Percentiles rank a stretch among this genome's conserved stretches.
Conservation (phyloP, 2,113 vertebrate genomes). For the Zapus hudsonius region DNA sequence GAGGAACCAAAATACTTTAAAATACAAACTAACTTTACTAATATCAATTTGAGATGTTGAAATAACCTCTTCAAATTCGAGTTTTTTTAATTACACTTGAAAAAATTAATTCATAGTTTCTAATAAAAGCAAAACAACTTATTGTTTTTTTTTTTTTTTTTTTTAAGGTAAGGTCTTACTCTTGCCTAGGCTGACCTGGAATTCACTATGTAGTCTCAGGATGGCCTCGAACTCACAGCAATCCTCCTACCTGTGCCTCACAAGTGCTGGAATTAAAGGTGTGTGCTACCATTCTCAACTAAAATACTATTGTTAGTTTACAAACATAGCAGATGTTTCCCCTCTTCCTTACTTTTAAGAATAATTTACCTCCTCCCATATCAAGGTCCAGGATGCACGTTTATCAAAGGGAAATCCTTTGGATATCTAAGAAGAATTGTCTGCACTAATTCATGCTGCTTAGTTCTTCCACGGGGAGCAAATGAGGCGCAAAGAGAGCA, state of each 20-base stretch:
- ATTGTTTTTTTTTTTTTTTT: too few species aligned
- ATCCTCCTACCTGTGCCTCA: too few species aligned
- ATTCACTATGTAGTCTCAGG: too few species aligned
- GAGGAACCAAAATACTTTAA: slow-evolving; percentile 15
- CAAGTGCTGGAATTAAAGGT: too few species aligned
- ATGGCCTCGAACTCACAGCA: too few species aligned
- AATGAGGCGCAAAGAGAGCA: background rate
- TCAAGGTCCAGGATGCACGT: slow-evolving; percentile 77
- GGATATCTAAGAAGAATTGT: slow-evolving; percentile 82
- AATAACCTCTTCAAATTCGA: slow-evolving; percentile 14
- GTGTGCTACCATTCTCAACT: too few species aligned
- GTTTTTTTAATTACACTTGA: slow-evolving; percentile 59
- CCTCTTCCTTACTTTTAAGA: slow-evolving; percentile 72
- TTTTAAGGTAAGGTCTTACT: too few species aligned
- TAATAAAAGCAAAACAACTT: too few species aligned
- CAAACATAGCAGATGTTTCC: slow-evolving; percentile 81
- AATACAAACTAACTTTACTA: slow-evolving; percentile 8
- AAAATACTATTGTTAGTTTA: slow-evolving; percentile 70
- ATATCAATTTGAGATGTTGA: background rate
- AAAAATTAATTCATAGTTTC: slow-evolving; percentile 20
- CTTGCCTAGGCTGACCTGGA: too few species aligned
- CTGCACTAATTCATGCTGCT: slow-evolving; percentile 72
- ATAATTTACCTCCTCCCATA: slow-evolving; percentile 76
- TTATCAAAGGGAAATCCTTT: slow-evolving; percentile 84
- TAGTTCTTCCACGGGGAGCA: slow-evolving; percentile 61